Evolutionary conservation across 35 echinoderm and acorn worm species (phyloP), one percentile per base, ranked within the genome.

Genomic region (Holothuria glaberrima): DNA sequence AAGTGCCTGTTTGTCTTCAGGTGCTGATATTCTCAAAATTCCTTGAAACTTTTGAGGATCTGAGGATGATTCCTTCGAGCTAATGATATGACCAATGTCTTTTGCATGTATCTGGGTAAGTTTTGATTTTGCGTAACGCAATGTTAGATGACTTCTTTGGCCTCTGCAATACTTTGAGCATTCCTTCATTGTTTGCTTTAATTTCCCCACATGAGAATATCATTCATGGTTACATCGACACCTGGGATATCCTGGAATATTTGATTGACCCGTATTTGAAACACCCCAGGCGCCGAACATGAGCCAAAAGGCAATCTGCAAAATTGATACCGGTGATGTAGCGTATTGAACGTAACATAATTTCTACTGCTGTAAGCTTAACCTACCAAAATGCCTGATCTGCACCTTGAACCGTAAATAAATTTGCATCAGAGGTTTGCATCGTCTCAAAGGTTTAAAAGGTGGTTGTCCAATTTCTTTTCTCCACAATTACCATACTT

Each of bases 11-110:
- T 82, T 64, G 50, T 88, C 73, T 38, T 54, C 22, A 48, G 94
- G 94, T 12, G 9, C 22, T 48, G 28, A 10, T 75, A 95, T 89
- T 18, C 83, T 82, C 26, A 62, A 10, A 3, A 95, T 86, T 48
- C 86, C 90, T 25, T 88, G 44, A 26, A 92, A 57, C 65, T 95
- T 95, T 33, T 75, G 14, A 28, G 86, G 83, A 58, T 95, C 94
- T 20, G 90, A 56, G 78, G 78, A 82, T 52, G 13, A n/a, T 26
- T 62, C 89, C n/a, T 91, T 36, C 4, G 28, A n/a, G 24, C 73
- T 85, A 17, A 91, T 48, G 6, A 84, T 31, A 58, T 91, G 90
- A 2, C 89, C 89, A 7, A 60, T 54, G 21, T 63, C 24, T n/a
- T n/a, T n/a, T n/a, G 83, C 90, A 32, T 91, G 17, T n/a, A 5